Percentiles rank a stretch among this genome's conserved stretches.
Evolutionary conservation across 2,113 vertebrate species (phyloP).

Genomic region (Puma concolor): DNA sequence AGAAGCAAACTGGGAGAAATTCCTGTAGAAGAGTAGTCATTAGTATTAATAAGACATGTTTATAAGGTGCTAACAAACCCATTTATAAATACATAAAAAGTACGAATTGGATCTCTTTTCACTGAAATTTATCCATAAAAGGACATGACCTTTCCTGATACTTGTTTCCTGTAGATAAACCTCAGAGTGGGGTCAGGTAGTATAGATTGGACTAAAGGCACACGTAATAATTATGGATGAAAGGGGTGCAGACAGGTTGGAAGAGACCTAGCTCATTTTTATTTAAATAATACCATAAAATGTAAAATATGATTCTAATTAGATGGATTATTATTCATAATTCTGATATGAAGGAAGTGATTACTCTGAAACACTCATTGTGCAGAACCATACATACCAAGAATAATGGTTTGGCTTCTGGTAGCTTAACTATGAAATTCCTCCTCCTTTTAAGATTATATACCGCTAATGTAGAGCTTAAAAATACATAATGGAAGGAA

Average conservation of each 20-base stretch:
- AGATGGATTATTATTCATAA: neutral
- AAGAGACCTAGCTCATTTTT: neutral
- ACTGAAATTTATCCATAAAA: constrained; percentile 35
- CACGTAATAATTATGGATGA: neutral
- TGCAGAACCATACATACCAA: neutral
- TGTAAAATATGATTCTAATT: constrained; percentile 8
- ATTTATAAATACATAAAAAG: neutral
- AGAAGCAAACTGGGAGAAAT: constrained; percentile 21
- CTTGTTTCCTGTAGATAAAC: neutral
- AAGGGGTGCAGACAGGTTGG: neutral
- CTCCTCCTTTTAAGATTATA: neutral
- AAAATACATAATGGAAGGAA: constrained; percentile 27
- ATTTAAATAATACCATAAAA: neutral
- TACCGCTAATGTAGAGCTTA: neutral
- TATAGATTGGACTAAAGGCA: neutral
- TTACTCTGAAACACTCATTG: neutral
- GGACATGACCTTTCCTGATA: neutral
- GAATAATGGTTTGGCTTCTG: neutral
- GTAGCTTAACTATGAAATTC: constrained; percentile 11
- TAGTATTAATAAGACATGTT: constrained; percentile 27
- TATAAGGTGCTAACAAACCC: neutral
- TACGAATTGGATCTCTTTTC: neutral
- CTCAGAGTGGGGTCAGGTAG: neutral
- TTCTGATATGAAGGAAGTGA: neutral
- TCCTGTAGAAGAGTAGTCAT: neutral